Conservation (phyloP, 2,797 vertebrate genomes). For the Aselliscus stoliczkanus region DNA sequence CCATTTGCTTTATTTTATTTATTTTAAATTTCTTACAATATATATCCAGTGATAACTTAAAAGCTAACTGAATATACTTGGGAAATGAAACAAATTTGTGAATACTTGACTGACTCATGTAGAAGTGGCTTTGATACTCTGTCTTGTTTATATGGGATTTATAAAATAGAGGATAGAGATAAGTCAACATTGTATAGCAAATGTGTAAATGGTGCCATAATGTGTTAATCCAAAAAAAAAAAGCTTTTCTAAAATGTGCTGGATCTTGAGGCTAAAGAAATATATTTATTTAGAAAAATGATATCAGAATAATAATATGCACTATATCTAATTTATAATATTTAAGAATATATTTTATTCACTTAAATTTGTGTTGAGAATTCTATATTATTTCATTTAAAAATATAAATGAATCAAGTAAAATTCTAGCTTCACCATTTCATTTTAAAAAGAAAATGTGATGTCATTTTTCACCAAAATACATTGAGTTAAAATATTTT, state of each 20-base stretch:
- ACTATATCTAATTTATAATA: neutral
- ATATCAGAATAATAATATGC: neutral
- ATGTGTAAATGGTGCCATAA: neutral
- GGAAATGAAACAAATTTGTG: neutral
- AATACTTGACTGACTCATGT: neutral
- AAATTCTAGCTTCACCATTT: neutral
- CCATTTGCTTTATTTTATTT: neutral
- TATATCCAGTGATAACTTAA: neutral
- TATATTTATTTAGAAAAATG: neutral
- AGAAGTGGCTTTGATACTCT: neutral
- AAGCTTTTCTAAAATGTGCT: neutral
- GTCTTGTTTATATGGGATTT: neutral
- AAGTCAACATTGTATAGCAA: neutral
- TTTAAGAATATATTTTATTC: neutral
- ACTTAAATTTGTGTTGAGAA: neutral
- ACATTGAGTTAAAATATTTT: neutral
- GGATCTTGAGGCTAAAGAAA: neutral
- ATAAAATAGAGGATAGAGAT: neutral
- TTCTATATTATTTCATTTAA: neutral
- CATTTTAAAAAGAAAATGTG: neutral
- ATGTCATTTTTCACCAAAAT: neutral
- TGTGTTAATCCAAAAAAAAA: neutral
- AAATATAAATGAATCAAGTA: neutral
- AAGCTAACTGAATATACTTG: neutral
- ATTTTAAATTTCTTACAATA: neutral